Conservation (phyloP, 1,140 invertebrate genomes). For the Drosophila micromelanica region DNA sequence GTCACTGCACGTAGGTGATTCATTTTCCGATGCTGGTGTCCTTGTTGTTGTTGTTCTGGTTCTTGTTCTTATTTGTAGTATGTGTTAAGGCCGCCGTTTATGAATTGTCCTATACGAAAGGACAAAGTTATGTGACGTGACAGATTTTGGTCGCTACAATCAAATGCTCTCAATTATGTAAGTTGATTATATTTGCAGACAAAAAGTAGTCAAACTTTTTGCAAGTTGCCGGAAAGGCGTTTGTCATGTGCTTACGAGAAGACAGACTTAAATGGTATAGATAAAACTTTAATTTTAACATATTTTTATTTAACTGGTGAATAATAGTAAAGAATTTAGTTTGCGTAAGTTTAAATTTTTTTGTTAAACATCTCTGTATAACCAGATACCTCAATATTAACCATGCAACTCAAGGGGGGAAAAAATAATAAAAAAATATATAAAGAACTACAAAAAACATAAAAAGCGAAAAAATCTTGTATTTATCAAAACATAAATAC, state of each 20-base stretch:
- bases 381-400: not conserved
- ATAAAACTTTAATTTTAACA: not conserved
- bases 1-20: conserved; percentile 36
- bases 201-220: conserved; percentile 51
- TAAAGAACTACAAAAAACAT: too few relatives aligned
- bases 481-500: too few relatives aligned
- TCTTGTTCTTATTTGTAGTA: conserved; percentile 25
- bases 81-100: conserved; percentile 8
- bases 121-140: conserved; percentile 63
- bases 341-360: not conserved
- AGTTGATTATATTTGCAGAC: conserved; percentile 59
- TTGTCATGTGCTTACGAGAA: not conserved
- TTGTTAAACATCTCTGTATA: not conserved
- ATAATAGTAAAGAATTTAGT: not conserved
- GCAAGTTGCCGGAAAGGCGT: conserved; percentile 36
- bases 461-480: too few relatives aligned
- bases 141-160: conserved; percentile 45
- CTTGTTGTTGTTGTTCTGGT: conserved; percentile 36
- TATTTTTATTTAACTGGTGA: not conserved
- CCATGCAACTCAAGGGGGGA: not conserved
- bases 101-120: conserved; percentile 22
- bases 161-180: conserved; percentile 62
- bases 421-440: not conserved
- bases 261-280: not conserved
- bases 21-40: conserved; percentile 30